Evolutionary conservation across 2,888 invertebrate species (phyloP), one percentile per base, ranked within the genome.

Genomic region (Fragum fragum): DNA sequence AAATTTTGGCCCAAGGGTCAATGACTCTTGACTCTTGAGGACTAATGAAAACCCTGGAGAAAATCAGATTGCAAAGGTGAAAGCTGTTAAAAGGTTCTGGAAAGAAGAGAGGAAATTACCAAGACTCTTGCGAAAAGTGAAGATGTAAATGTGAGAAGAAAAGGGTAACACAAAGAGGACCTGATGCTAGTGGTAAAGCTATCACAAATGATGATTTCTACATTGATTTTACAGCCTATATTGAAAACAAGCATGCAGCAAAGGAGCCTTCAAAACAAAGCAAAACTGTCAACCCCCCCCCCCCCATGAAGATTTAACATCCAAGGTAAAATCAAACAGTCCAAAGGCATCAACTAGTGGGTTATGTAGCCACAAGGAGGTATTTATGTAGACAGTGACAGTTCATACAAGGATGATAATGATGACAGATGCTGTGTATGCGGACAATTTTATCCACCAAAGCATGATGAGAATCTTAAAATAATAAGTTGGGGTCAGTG

Each of bases 261-360:
- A 66, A 66, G 21, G 23, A 66, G 21, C 36, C 61, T 14, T 57
- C 57, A 57, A 26, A 61, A 61, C 3, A 61, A 61, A 61, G 61
- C 18, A 28, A 61, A 28, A 18, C 61, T 6, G 32, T n/a, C n/a
- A n/a, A n/a, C n/a, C n/a, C n/a, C n/a, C n/a, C n/a, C n/a, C n/a
- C n/a, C n/a, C n/a, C n/a, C n/a, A n/a, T n/a, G n/a, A n/a, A n/a
- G n/a, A n/a, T n/a, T n/a, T 9, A 57, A 6, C 57, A 26, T 26
- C 23, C 7, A 23, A 6, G 6, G 28, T 32, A n/a, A 55, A 16
- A 1, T 32, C 29, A 57, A 21, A 9, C 6, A 63, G 73, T 53
- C 73, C 73, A 26, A 42, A 63, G 29, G 63, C 73, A 47, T 61
- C 61, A 14, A 42, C 72, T 16, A 72, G 72, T 72, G 72, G 72